These are phyloP conservation scores for Ormia ochracea DNA, from an alignment of 2,888 invertebrate genomes.

Conservation along the genomic window DNA sequence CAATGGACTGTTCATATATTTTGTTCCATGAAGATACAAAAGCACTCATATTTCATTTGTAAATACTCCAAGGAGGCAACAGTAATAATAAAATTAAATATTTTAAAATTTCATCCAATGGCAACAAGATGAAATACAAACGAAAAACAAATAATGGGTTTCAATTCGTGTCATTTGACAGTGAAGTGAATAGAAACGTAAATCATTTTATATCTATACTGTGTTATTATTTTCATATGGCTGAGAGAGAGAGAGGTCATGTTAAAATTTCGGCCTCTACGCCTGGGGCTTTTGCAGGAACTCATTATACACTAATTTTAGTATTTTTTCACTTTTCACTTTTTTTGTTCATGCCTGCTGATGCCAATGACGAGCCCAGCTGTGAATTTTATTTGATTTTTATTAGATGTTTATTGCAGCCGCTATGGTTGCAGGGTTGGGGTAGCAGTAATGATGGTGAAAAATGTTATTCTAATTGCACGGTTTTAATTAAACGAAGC, in stretches of 20 bases:
- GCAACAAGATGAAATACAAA: neutral
- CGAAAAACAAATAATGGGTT: conserved; percentile 40
- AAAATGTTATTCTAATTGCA: conserved; percentile 21
- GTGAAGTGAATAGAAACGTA: neutral
- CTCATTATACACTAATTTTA: neutral
- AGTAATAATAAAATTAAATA: conserved; percentile 31
- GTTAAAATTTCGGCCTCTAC: conserved; percentile 50
- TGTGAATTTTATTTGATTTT: conserved; percentile 66
- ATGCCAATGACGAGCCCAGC: conserved; percentile 59
- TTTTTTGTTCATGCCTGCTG: neutral
- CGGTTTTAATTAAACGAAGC: conserved; percentile 58
- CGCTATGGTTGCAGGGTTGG: conserved; percentile 38
- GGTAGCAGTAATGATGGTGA: neutral
- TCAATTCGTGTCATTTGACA: conserved; percentile 53
- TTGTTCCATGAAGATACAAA: neutral
- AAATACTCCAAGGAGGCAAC: neutral
- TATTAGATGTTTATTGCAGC: conserved; percentile 55
- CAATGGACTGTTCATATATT: neutral
- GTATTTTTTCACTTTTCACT: neutral
- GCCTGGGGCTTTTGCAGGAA: conserved; percentile 19
- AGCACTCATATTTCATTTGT: conserved; percentile 4
- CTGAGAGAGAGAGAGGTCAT: conserved; percentile 9
- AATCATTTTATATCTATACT: conserved; percentile 1
- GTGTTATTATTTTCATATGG: conserved; percentile 52
- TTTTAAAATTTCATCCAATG: neutral